These are phyloP conservation scores for Oasisia sp. DNA, from an alignment of 2,888 invertebrate species.

Conservation along the genomic window DNA sequence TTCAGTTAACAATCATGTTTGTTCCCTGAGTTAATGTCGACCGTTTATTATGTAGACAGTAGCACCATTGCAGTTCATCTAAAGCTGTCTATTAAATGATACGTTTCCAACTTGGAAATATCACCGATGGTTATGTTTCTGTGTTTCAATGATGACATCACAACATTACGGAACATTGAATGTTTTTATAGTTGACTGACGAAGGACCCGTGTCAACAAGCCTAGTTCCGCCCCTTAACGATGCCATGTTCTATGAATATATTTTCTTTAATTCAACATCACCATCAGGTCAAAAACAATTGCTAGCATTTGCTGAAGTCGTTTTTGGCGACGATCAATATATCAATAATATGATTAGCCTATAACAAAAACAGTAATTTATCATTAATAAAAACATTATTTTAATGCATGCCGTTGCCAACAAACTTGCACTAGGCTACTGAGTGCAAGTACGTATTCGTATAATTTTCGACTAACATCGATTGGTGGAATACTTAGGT, in stretches of 20 bases:
- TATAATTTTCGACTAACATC: neutral
- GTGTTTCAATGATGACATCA: no score
- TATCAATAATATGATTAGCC: neutral
- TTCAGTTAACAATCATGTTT: no score
- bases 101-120: no score
- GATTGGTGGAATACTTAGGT: neutral
- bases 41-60: no score
- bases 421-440: neutral
- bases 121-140: no score
- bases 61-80: no score
- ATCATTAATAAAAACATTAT: neutral
- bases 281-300: neutral
- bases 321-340: neutral
- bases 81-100: no score
- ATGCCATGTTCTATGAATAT: neutral
- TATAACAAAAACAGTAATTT: neutral
- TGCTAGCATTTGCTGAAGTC: neutral
- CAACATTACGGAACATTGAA: no score
- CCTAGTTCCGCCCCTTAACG: no score
- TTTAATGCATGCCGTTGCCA: neutral
- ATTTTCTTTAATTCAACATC: neutral
- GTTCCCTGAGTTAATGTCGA: no score
- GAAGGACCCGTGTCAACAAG: no score
- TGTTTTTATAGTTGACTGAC: no score
- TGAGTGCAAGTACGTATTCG: neutral